phyloP scores from a whole-genome alignment of 2,797 vertebrate species.

The Acrocephalus scirpaceus region DNA sequence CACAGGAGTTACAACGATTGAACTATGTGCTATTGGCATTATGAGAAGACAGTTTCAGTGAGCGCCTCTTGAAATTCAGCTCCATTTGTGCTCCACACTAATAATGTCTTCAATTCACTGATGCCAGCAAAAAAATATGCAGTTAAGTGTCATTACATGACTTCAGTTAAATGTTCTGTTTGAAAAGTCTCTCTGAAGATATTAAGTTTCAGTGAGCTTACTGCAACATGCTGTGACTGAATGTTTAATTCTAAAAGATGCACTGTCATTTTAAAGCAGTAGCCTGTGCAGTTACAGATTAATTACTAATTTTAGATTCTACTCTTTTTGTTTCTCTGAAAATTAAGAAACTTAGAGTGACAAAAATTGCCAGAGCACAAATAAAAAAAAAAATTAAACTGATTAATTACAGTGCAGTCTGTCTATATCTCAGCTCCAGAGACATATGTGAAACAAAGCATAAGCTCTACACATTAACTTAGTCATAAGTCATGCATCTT shows the following conservation, averaged over 20 bases:
- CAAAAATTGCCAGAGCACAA: neutral
- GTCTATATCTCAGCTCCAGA: neutral
- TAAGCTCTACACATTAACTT: neutral
- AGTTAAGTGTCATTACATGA: slow-evolving; percentile 62
- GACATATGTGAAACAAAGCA: neutral
- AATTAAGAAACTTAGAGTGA: neutral
- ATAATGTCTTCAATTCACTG: slow-evolving; percentile 54
- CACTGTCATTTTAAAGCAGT: neutral
- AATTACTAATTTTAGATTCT: neutral
- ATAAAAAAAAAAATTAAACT: neutral
- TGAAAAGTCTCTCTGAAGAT: slow-evolving; percentile 37
- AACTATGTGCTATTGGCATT: slow-evolving; percentile 25
- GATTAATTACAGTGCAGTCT: neutral
- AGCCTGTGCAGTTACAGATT: neutral
- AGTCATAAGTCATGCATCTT: neutral
- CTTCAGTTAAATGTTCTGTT: slow-evolving; percentile 31
- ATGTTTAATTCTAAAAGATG: slow-evolving; percentile 37
- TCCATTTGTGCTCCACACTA: slow-evolving; percentile 51
- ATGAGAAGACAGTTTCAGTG: slow-evolving; percentile 45
- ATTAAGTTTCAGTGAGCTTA: slow-evolving; percentile 40
- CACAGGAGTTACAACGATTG: slow-evolving; percentile 7
- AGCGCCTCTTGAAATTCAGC: slow-evolving; percentile 46
- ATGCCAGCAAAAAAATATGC: slow-evolving; percentile 17
- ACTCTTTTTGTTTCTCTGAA: neutral
- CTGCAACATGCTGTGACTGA: neutral